Evolutionary conservation across 2,888 invertebrate genomes (phyloP), one percentile per base, ranked within the genome.

Genomic region (Cephus spinipes): DNA sequence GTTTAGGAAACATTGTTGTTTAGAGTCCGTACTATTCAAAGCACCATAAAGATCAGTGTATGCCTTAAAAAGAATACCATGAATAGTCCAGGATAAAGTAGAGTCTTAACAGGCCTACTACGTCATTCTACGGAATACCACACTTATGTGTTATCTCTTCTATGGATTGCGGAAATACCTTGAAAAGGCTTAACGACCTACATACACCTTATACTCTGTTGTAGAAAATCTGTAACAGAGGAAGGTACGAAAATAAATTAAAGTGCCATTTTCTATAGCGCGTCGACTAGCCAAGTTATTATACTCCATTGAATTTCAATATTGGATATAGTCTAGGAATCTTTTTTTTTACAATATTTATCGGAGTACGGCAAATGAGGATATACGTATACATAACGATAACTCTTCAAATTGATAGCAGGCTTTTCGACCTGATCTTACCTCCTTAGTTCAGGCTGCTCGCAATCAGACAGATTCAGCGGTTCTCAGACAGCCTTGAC

Each of bases 191-290:
- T 55, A 55, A 23, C 23, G 2, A 55, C 23, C 40, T 6, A 40
- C 6, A 9, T 40, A 40, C 15, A 23, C 6, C 9, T 23, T 55
- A 55, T 55, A 55, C 23, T 23, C 23, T 34, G 34, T 55, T 23
- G 55, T 55, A 55, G 23, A 23, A 23, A 55, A 55, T 55, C 55
- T 55, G 55, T 23, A 55, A 55, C 69, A 73, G 77, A 76, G 76
- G 75, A 81, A 75, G 76, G 73, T 76, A 75, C 68, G 79, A 76
- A 81, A 78, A 78, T 75, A 76, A 78, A 76, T 78, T 75, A 76
- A 74, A 30, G 55, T 55, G 55, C 9, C 23, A 55, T 6, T 55
- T 23, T 55, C 23, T 15, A 23, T 6, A 23, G 40, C 40, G 40
- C 23, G 9, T 55, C 9, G 55, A 55, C 23, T 23, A 23, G 55